These are phyloP conservation scores for Drosophila lini DNA, from an alignment of 1,140 invertebrate species.

Conservation along the genomic window DNA sequence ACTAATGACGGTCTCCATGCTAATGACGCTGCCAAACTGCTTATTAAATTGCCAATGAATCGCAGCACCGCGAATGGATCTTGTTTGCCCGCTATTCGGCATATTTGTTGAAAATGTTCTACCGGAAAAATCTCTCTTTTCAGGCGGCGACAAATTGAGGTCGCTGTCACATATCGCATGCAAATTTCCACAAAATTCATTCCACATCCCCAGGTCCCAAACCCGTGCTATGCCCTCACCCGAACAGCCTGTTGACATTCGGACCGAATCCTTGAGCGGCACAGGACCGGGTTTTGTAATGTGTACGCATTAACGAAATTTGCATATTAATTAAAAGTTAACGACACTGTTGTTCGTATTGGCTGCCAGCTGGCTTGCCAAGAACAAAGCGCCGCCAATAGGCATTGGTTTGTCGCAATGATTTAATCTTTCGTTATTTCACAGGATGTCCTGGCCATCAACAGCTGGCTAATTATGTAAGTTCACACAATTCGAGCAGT, in stretches of 20 bases:
- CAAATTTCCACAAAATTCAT: conserved; percentile 50
- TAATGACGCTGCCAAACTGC: conserved; percentile 39
- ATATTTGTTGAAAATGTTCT: conserved; percentile 23
- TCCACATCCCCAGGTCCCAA: not conserved
- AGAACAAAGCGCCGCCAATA: conserved; percentile 20
- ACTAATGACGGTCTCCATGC: conserved; percentile 59
- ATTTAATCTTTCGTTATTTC: conserved; percentile 36
- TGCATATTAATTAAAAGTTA: conserved; percentile 80
- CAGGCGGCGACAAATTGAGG: conserved; percentile 54
- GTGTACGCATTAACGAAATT: conserved; percentile 68
- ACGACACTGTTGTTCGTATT: conserved; percentile 42
- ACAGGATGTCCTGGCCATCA: conserved; percentile 37
- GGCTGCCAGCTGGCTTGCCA: conserved; percentile 28
- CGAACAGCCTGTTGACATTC: conserved; percentile 30
- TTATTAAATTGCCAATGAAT: conserved; percentile 55
- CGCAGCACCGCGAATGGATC: conserved; percentile 22
- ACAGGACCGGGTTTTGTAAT: conserved; percentile 31
- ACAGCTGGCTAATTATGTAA: conserved; percentile 53
- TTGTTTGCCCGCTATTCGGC: conserved; percentile 29
- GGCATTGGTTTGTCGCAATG: conserved; percentile 32
- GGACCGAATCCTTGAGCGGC: conserved; percentile 11
- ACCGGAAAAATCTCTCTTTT: conserved; percentile 9
- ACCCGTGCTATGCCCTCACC: not conserved
- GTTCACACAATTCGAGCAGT: conserved; percentile 28
- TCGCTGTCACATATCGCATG: conserved; percentile 46